Conservation (phyloP, 2,888 invertebrate genomes). For the Julus scandinavius region DNA sequence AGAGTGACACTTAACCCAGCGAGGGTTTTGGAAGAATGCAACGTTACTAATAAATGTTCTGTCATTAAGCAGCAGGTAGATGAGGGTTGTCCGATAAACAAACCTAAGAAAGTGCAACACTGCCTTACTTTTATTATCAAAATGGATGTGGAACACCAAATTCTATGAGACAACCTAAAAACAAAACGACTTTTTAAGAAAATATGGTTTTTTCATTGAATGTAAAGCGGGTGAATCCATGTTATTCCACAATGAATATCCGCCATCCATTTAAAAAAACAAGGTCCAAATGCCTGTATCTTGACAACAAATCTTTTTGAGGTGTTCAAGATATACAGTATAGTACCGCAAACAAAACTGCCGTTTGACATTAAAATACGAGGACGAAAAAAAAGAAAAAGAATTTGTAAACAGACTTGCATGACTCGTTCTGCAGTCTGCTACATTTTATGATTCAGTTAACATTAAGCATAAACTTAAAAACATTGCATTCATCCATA, state of each 20-base stretch:
- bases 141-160: neutral
- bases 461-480: no score
- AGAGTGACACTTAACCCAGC: constrained; percentile 37
- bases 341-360: neutral
- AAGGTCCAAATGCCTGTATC: neutral
- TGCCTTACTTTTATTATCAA: neutral
- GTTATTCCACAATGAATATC: neutral
- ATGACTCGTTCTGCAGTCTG: no score
- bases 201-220: neutral
- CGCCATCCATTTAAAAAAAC: neutral
- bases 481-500: no score
- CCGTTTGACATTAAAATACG: neutral
- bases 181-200: neutral
- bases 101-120: neutral
- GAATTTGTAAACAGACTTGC: neutral
- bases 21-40: constrained; percentile 43
- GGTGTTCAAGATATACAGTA: neutral
- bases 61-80: constrained; percentile 41
- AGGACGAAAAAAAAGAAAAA: neutral
- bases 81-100: neutral
- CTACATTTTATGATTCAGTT: no score
- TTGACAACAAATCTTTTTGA: neutral
- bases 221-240: neutral
- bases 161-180: neutral
- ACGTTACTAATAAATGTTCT: constrained; percentile 5